Percentiles rank a stretch among this genome's conserved stretches.
Conservation (phyloP, 2,113 vertebrate species). For the Dicerorhinus sumatrensis region DNA sequence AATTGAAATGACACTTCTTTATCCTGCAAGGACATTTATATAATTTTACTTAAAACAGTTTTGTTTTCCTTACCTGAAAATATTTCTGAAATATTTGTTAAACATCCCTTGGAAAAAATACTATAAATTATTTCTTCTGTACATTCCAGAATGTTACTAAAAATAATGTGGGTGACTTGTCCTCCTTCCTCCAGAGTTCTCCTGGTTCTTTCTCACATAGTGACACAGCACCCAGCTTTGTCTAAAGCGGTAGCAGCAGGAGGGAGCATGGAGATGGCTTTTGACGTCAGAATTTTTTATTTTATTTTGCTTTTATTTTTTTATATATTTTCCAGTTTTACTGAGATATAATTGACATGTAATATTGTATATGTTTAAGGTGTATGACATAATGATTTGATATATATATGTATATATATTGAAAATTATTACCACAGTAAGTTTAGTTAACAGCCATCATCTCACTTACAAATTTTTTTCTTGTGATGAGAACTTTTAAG, state of each 20-base stretch:
- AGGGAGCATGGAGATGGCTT: neutral
- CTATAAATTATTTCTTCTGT: neutral
- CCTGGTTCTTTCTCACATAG: neutral
- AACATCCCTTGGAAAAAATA: neutral
- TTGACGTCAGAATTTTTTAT: neutral
- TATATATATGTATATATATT: neutral
- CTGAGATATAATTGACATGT: neutral
- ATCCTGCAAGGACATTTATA: neutral
- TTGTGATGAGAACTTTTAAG: neutral
- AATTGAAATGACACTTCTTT: slow-evolving; percentile 14
- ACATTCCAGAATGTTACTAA: neutral
- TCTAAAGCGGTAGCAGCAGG: neutral
- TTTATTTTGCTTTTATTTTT: neutral
- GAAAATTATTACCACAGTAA: neutral
- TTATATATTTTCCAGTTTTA: neutral
- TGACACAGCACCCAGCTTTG: neutral
- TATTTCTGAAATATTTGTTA: slow-evolving; percentile 28
- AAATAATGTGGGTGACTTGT: neutral
- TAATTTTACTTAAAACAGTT: slow-evolving; percentile 9
- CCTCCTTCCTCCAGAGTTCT: neutral
- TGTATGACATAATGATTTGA: neutral
- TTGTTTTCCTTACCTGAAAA: neutral
- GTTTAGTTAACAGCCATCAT: neutral
- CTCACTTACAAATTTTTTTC: neutral
- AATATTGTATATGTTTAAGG: neutral